phyloP scores from a whole-genome alignment of 1,140 invertebrate genomes.

The Phthorimaea operculella region DNA sequence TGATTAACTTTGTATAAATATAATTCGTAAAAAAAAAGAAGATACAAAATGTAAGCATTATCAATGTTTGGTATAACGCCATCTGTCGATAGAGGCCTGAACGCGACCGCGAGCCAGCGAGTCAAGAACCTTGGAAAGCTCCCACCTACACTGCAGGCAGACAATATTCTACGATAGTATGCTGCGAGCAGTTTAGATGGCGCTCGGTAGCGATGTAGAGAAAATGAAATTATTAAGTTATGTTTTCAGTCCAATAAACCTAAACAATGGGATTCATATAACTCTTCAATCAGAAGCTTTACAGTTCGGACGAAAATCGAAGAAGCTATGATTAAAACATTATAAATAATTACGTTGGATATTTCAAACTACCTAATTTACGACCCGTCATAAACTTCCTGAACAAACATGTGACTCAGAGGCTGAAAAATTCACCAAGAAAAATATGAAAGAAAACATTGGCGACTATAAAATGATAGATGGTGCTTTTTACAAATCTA shows the following conservation, averaged over 20 bases:
- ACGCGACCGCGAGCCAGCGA: no score
- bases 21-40: no score
- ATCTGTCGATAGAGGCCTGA: no score
- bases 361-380: not conserved
- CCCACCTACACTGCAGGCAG: not conserved
- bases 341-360: not conserved
- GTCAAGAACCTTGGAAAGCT: not conserved
- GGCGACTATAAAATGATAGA: conserved; percentile 23
- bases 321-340: not conserved
- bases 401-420: not conserved
- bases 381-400: not conserved
- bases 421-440: not conserved
- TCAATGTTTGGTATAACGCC: no score
- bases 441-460: not conserved
- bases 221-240: not conserved
- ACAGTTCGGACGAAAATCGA: not conserved
- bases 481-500: conserved; percentile 28
- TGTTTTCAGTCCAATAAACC: no score
- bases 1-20: no score
- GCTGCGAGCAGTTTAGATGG: not conserved
- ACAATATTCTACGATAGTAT: not conserved
- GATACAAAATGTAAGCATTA: no score
- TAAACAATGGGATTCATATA: no score
- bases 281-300: no score
- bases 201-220: not conserved